Conservation (phyloP, 35 echinoderm and acorn worm genomes). For the Ophioderma brevispina region DNA sequence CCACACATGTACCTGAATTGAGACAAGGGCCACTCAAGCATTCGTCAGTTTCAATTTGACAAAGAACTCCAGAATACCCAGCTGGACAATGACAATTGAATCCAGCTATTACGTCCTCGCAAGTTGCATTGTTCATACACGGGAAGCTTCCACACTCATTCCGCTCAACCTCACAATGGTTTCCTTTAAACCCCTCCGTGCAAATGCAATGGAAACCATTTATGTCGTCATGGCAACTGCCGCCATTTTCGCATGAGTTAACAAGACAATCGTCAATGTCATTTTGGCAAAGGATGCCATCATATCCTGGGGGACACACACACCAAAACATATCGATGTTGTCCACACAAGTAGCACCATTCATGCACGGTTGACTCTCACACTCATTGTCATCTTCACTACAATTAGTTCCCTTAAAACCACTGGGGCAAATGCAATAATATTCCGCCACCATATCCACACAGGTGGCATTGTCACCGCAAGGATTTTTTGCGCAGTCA, state of each 20-base stretch:
- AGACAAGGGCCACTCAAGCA: conserved; percentile 52
- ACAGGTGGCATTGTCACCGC: conserved; percentile 37
- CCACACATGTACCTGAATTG: conserved; percentile 69
- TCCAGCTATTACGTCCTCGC: conserved; percentile 30
- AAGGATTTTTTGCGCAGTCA: conserved; percentile 51
- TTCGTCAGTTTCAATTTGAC: conserved; percentile 70
- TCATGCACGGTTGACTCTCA: conserved; percentile 11
- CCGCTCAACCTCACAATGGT: conserved; percentile 48
- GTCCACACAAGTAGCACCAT: conserved; percentile 6
- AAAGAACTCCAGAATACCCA: conserved; percentile 34
- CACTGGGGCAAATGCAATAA: conserved; percentile 22
- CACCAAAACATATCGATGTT: not conserved
- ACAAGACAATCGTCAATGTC: not conserved
- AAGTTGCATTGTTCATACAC: conserved; percentile 66
- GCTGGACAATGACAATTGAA: conserved; percentile 10
- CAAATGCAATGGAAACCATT: conserved; percentile 67
- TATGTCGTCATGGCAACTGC: conserved; percentile 44
- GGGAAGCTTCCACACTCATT: conserved; percentile 82
- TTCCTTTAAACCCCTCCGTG: conserved; percentile 62
- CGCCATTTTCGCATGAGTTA: not conserved
- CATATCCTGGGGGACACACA: conserved; percentile 11
- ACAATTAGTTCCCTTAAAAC: conserved; percentile 22
- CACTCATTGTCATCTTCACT: conserved; percentile 14
- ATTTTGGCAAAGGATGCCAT: not conserved
- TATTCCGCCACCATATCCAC: conserved; percentile 38